These are phyloP conservation scores for Zaprionus obscuricornis DNA, from an alignment of 2,888 invertebrate species.

Conservation along the genomic window DNA sequence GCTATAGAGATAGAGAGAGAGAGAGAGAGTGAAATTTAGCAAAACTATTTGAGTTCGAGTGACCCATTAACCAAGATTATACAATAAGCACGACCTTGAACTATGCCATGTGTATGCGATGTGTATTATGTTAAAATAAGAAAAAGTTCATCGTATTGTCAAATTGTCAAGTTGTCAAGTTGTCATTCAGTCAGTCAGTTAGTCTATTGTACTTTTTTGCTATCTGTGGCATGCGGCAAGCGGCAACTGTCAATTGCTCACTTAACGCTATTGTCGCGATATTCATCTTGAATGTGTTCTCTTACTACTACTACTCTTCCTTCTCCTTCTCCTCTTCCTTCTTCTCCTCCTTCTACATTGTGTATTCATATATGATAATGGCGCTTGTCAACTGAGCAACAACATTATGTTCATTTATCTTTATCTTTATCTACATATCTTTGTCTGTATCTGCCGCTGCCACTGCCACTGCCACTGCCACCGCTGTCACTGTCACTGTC, in stretches of 20 bases:
- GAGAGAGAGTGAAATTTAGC: no score
- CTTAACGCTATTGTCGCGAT: constrained; percentile 54
- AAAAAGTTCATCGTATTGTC: constrained; percentile 7
- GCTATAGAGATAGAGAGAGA: no score
- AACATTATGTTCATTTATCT: constrained; percentile 50
- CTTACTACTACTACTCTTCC: no score
- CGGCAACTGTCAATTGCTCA: constrained; percentile 60
- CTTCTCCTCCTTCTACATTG: constrained; percentile 50
- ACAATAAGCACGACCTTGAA: constrained; percentile 48
- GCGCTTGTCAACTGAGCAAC: constrained; percentile 46
- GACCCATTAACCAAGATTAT: constrained; percentile 65
- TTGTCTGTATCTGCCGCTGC: no score
- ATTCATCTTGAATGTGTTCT: no score
- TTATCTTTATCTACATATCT: no score
- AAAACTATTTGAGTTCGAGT: constrained; percentile 33
- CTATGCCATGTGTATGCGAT: constrained; percentile 1
- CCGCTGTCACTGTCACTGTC: no score
- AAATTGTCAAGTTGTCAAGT: background rate
- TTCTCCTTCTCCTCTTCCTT: no score
- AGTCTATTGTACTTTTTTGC: no score
- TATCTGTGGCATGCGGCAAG: constrained; percentile 13
- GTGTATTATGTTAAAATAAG: constrained; percentile 1
- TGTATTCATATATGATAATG: constrained; percentile 48
- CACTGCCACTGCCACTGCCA: no score
- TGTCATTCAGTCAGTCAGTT: constrained; percentile 28